These are phyloP conservation scores for Alectura lathami DNA, from an alignment of 2,113 vertebrate genomes.

Conservation along the genomic window DNA sequence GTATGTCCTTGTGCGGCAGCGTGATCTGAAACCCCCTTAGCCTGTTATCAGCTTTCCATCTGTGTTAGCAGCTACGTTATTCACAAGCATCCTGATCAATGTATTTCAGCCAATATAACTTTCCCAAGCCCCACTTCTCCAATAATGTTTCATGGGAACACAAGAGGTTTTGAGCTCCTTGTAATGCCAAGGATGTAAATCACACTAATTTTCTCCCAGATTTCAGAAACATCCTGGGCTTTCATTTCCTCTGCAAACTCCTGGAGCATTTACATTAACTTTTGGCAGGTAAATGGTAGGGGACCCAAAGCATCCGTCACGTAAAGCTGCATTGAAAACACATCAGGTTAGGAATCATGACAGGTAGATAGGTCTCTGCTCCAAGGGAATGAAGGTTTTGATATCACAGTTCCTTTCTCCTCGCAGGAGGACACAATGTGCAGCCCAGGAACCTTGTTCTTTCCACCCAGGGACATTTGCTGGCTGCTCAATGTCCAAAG, in stretches of 20 bases:
- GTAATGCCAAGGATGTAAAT: constrained; percentile 71
- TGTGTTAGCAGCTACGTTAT: constrained; percentile 1
- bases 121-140: constrained; percentile 32
- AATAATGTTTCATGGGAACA: constrained; percentile 35
- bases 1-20: constrained; percentile 20
- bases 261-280: constrained; percentile 41
- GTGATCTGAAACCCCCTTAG: constrained; percentile 30
- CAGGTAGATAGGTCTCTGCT: constrained; percentile 16
- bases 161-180: constrained; percentile 50
- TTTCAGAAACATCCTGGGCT: constrained; percentile 65
- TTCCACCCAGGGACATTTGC: not conserved
- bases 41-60: constrained; percentile 58
- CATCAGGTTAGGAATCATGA: constrained; percentile 33
- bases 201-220: constrained; percentile 70
- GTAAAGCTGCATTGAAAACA: constrained; percentile 49
- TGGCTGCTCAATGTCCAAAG: not conserved
- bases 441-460: not conserved
- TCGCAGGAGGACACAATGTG: rapidly evolving
- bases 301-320: constrained; percentile 47
- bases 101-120: constrained; percentile 39
- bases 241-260: constrained; percentile 65
- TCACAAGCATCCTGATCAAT: constrained; percentile 19
- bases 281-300: constrained; percentile 66
- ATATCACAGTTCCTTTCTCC: not conserved
- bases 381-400: not conserved